phyloP scores from a whole-genome alignment of 2,888 invertebrate species.

The Sclerodermus sp. region DNA sequence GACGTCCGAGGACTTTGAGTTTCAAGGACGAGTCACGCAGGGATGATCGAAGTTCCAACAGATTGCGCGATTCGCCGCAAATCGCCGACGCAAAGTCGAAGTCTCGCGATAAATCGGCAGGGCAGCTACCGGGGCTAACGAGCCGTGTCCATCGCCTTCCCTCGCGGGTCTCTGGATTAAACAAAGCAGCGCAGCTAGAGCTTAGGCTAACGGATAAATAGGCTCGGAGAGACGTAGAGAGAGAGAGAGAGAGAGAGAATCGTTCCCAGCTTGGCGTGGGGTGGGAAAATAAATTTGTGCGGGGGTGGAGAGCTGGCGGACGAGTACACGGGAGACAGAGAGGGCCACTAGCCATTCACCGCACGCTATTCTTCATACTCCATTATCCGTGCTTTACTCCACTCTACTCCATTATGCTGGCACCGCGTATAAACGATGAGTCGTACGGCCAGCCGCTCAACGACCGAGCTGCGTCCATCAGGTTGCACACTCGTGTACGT shows the following conservation, averaged over 20 bases:
- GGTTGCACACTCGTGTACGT: conserved; percentile 19
- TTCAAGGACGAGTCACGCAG: too few species aligned
- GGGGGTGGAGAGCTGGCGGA: neutral
- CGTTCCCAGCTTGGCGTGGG: neutral
- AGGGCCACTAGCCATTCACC: conserved; percentile 35
- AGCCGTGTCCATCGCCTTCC: conserved; percentile 36
- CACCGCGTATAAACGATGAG: conserved; percentile 48
- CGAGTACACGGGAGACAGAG: neutral
- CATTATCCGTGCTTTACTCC: conserved; percentile 51
- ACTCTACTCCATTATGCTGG: conserved; percentile 52
- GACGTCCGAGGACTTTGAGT: too few species aligned
- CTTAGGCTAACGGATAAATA: neutral
- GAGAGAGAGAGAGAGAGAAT: conserved; percentile 6
- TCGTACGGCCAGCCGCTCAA: conserved; percentile 25
- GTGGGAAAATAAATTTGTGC: neutral
- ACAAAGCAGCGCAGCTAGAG: neutral
- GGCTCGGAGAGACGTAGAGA: conserved; percentile 5
- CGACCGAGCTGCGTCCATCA: conserved; percentile 36
- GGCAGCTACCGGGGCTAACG: conserved; percentile 47
- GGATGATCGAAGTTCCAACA: too few species aligned
- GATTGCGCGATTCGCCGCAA: too few species aligned
- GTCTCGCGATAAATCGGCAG: conserved; percentile 51
- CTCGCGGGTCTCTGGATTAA: neutral
- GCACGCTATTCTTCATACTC: conserved; percentile 51
- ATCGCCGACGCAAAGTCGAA: too few species aligned